Evolutionary conservation across 53 echinoderm and acorn worm genomes (phyloP), one percentile per base, ranked within the genome.

Genomic region (Hippasteria phrygiana): DNA sequence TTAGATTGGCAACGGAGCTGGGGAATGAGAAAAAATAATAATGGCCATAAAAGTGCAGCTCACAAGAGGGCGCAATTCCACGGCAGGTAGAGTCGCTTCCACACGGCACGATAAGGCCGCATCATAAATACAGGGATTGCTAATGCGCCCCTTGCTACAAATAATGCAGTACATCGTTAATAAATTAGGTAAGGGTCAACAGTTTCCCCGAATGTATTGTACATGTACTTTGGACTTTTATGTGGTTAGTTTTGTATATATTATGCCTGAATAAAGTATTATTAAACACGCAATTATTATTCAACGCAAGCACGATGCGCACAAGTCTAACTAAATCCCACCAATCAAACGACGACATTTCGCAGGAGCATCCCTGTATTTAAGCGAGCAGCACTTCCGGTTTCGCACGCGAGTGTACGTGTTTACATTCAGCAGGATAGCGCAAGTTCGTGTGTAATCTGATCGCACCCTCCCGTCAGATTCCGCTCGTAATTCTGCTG

Each of bases 281-380:
- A n/a, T n/a, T n/a, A n/a, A n/a, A n/a, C n/a, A n/a, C n/a, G n/a
- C n/a, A n/a, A n/a, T n/a, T n/a, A n/a, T n/a, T n/a, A n/a, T n/a
- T 12, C 63, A 73, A 73, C 42, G 43, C 5, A 16, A 22, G 8
- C 7, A 26, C 10, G 73, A 24, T 42, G 11, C 10, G 1, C 28
- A 47, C 13, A 42, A 45, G 27, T 27, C 45, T 45, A 73, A 27
- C 45, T 45, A 6, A 6, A 45, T 27, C 28, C 20, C 18, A 38
- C 79, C 42, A 79, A 79, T 79, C 79, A 56, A 22, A 38, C 38
- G 26, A 24, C 56, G 35, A 0, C n/a, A 20, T 56, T 62, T 11
- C 39, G 41, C 41, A 38, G 79, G 79, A 79, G 79, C 79, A 14
- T 79, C 62, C 62, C 79, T 62, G 79, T 62, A 22, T 79, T 55